Conservation (phyloP, 35 echinoderm and acorn worm species). For the Apostichopus californicus region DNA sequence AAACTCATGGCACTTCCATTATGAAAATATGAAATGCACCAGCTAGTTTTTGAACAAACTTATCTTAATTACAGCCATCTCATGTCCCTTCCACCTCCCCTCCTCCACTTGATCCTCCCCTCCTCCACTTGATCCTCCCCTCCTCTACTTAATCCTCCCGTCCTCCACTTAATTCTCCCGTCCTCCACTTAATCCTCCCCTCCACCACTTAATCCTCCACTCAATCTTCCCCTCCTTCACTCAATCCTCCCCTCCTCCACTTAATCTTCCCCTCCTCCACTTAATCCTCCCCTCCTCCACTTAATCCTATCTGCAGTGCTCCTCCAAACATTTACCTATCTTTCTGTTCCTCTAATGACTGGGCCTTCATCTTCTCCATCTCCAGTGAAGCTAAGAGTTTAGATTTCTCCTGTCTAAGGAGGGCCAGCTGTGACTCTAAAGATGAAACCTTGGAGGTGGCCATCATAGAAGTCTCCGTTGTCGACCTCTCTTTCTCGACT, state of each 20-base stretch:
- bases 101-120: neutral
- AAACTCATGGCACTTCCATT: too few relatives aligned
- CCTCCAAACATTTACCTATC: constrained; percentile 56
- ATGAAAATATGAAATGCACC: too few relatives aligned
- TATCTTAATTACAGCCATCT: too few relatives aligned
- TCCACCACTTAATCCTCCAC: too few relatives aligned
- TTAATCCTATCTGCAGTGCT: neutral
- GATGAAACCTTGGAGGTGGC: constrained; percentile 81
- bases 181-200: neutral
- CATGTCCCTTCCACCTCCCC: too few relatives aligned
- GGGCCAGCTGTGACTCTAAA: constrained; percentile 90
- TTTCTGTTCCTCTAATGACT: constrained; percentile 86
- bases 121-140: neutral
- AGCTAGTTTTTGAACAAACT: too few relatives aligned
- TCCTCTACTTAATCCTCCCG: too few relatives aligned
- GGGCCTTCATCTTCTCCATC: constrained; percentile 77
- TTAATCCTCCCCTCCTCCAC: too few relatives aligned
- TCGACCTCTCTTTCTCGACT: constrained; percentile 78
- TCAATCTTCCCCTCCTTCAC: too few relatives aligned
- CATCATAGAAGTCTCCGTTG: constrained; percentile 72
- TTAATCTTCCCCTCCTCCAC: neutral
- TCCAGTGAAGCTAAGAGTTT: constrained; percentile 68
- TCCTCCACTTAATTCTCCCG: too few relatives aligned
- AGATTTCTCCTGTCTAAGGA: constrained; percentile 88
- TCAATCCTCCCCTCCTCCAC: too few relatives aligned